phyloP scores from a whole-genome alignment of 2,113 vertebrate species.

The Gracilinanus agilis region DNA sequence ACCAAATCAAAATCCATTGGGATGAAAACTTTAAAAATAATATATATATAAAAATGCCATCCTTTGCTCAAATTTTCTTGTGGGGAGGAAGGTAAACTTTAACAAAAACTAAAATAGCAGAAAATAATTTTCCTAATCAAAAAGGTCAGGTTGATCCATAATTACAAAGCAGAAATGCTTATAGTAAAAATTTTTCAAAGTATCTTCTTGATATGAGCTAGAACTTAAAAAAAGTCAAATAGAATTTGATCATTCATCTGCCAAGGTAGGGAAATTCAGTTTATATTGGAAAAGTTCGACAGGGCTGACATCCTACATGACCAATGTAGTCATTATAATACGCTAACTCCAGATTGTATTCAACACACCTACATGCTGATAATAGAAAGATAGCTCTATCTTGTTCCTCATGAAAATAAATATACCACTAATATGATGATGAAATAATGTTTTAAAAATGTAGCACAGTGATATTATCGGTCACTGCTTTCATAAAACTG shows the following conservation, averaged over 20 bases:
- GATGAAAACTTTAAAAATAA: constrained; percentile 41
- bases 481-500: neutral
- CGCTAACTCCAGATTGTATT: neutral
- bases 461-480: constrained; percentile 16
- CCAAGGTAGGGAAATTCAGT: constrained; percentile 21
- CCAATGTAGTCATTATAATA: neutral
- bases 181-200: constrained; percentile 40
- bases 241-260: constrained; percentile 29
- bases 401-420: constrained; percentile 42
- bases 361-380: neutral
- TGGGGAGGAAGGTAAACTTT: constrained; percentile 19
- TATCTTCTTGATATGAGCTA: constrained; percentile 21
- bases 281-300: neutral
- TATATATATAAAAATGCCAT: constrained; percentile 26
- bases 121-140: constrained; percentile 31
- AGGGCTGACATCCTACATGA: neutral
- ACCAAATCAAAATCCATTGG: constrained; percentile 35
- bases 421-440: neutral
- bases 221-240: constrained; percentile 34
- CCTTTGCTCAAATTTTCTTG: constrained; percentile 16
- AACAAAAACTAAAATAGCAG: constrained; percentile 4
- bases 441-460: neutral
- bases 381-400: constrained; percentile 31
- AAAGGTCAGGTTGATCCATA: neutral
- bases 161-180: constrained; percentile 29